Conservation (phyloP, 2,113 vertebrate genomes). For the Thunnus thynnus region DNA sequence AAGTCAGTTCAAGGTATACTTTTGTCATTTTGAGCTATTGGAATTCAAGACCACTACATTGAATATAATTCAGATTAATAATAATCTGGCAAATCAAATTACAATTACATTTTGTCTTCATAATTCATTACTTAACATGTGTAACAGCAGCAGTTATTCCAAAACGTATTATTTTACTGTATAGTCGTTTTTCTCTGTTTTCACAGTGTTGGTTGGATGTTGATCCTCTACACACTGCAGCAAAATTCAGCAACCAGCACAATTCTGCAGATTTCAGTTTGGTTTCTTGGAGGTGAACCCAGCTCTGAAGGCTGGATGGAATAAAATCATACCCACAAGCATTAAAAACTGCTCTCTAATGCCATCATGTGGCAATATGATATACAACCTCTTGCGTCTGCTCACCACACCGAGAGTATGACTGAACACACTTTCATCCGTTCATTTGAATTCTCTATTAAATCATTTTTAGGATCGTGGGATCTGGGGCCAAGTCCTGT, state of each 20-base stretch:
- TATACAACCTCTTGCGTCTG: not conserved
- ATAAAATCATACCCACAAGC: slow-evolving; percentile 16
- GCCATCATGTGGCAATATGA: slow-evolving; percentile 74
- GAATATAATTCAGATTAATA: not conserved
- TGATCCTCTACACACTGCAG: not conserved
- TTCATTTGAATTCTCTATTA: slow-evolving; percentile 1
- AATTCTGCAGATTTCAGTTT: slow-evolving; percentile 15
- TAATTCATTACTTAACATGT: not conserved
- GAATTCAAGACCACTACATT: not conserved
- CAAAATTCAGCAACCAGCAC: not conserved
- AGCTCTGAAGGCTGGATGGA: slow-evolving; percentile 25
- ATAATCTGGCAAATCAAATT: not conserved
- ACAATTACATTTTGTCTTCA: not conserved
- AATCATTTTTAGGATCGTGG: not conserved
- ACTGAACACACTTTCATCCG: slow-evolving; percentile 2
- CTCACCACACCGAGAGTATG: slow-evolving; percentile 1
- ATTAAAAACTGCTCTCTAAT: slow-evolving; percentile 68
- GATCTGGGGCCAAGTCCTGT: not conserved
- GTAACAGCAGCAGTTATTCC: not conserved
- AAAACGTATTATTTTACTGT: slow-evolving; percentile 6
- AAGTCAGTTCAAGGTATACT: too few species aligned
- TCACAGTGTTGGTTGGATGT: not conserved
- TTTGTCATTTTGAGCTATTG: not conserved
- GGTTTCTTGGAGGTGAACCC: slow-evolving; percentile 31
- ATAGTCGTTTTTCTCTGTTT: not conserved